Conservation (phyloP, 2,113 vertebrate species). For the Camelus dromedarius region DNA sequence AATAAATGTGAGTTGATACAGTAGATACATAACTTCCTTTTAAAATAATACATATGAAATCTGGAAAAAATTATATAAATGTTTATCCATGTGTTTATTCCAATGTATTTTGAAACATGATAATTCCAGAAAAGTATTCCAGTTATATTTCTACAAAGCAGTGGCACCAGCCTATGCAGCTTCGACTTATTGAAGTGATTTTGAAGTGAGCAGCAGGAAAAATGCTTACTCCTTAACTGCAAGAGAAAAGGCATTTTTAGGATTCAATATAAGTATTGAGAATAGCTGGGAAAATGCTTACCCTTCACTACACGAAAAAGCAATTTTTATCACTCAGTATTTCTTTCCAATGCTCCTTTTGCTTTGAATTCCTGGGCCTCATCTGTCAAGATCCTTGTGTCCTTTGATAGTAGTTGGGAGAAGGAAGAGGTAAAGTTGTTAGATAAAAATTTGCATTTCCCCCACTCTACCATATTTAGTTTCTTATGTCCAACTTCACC, state of each 20-base stretch:
- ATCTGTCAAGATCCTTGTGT: constrained; percentile 33
- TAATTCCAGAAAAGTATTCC: constrained; percentile 70
- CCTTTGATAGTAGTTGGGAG: constrained; percentile 50
- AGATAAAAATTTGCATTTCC: constrained; percentile 49
- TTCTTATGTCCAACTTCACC: constrained; percentile 24
- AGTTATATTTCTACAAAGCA: constrained; percentile 66
- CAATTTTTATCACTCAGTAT: constrained; percentile 70
- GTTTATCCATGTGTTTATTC: constrained; percentile 60
- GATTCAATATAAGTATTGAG: constrained; percentile 71
- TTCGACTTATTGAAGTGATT: constrained; percentile 73
- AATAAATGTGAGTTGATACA: constrained; percentile 57
- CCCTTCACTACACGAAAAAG: constrained; percentile 71
- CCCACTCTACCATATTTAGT: background rate
- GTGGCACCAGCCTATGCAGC: constrained; percentile 52
- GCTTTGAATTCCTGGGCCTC: constrained; percentile 64
- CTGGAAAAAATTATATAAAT: constrained; percentile 38
- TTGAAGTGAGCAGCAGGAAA: constrained; percentile 71
- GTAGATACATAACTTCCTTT: constrained; percentile 46
- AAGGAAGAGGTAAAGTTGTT: constrained; percentile 62
- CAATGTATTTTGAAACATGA: constrained; percentile 48
- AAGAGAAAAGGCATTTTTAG: constrained; percentile 75
- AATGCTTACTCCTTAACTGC: constrained; percentile 73
- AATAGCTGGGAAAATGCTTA: constrained; percentile 75
- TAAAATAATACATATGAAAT: constrained; percentile 56
- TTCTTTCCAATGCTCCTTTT: constrained; percentile 66